phyloP scores from a whole-genome alignment of 2,797 vertebrate genomes.

The Thalassophryne amazonica region DNA sequence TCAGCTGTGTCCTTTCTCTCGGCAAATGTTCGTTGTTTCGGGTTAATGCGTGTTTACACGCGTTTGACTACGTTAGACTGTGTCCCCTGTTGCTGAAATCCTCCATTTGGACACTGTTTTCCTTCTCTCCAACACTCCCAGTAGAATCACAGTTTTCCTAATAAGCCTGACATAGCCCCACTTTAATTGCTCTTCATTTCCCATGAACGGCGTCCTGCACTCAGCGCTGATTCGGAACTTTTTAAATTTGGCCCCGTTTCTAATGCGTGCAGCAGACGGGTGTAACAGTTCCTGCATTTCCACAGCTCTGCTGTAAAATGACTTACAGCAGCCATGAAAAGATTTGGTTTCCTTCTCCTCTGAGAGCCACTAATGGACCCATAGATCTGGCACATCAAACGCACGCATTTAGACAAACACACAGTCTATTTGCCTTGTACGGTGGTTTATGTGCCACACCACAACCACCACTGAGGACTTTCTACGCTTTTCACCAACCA shows the following conservation, averaged over 20 bases:
- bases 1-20: too few relatives aligned
- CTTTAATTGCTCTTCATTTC: slow-evolving; percentile 60
- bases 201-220: slow-evolving; percentile 5
- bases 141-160: slow-evolving; percentile 55
- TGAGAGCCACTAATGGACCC: slow-evolving; percentile 35
- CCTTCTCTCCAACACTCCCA: slow-evolving; percentile 40
- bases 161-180: slow-evolving; percentile 51
- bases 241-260: slow-evolving; percentile 37
- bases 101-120: slow-evolving; percentile 43
- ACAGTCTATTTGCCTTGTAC: slow-evolving; percentile 4
- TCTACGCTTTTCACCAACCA: slow-evolving; percentile 9
- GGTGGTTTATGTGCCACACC: slow-evolving; percentile 20
- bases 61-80: background rate
- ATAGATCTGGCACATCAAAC: slow-evolving; percentile 44
- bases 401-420: background rate
- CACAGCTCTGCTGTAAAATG: slow-evolving; percentile 35
- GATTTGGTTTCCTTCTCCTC: slow-evolving; percentile 37
- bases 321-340: slow-evolving; percentile 42
- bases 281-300: slow-evolving; percentile 40
- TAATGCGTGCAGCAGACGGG: slow-evolving; percentile 49
- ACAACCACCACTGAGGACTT: slow-evolving; percentile 14
- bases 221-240: slow-evolving; percentile 6
- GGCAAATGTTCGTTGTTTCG: too few relatives aligned
- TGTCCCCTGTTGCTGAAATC: slow-evolving; percentile 26
- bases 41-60: background rate